Conservation (phyloP, 1,140 invertebrate species). For the Procambarus clarkii region DNA sequence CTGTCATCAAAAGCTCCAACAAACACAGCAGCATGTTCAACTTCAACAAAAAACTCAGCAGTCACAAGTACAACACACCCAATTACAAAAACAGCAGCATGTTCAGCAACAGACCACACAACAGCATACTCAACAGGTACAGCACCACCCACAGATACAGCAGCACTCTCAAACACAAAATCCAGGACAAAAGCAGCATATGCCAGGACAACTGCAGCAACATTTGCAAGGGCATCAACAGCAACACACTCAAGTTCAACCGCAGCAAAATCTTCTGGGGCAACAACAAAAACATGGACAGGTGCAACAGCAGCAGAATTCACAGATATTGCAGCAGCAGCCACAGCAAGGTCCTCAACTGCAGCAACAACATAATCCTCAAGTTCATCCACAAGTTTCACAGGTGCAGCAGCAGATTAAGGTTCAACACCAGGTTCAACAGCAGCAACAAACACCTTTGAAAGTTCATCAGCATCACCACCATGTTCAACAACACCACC, state of each 20-base stretch:
- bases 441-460: conserved; percentile 21
- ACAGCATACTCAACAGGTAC: conserved; percentile 3
- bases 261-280: not conserved
- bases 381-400: conserved; percentile 20
- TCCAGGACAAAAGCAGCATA: conserved; percentile 25
- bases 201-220: conserved; percentile 15
- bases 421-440: conserved; percentile 7
- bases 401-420: conserved; percentile 21
- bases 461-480: conserved; percentile 19
- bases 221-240: not conserved
- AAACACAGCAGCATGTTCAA: conserved; percentile 17
- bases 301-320: conserved; percentile 13
- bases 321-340: not conserved
- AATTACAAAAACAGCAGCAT: conserved; percentile 13
- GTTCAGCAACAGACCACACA: conserved; percentile 9
- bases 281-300: conserved; percentile 29
- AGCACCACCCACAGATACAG: conserved; percentile 12
- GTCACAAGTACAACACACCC: conserved; percentile 20
- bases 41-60: conserved; percentile 31
- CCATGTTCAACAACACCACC: not conserved
- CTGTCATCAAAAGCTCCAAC: conserved; percentile 42
- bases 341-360: conserved; percentile 25
- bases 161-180: conserved; percentile 11
- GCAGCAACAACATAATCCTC: conserved; percentile 22
- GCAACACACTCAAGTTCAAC: conserved; percentile 3